Conservation (phyloP, 1,140 invertebrate species). For the Heliconius congener region DNA sequence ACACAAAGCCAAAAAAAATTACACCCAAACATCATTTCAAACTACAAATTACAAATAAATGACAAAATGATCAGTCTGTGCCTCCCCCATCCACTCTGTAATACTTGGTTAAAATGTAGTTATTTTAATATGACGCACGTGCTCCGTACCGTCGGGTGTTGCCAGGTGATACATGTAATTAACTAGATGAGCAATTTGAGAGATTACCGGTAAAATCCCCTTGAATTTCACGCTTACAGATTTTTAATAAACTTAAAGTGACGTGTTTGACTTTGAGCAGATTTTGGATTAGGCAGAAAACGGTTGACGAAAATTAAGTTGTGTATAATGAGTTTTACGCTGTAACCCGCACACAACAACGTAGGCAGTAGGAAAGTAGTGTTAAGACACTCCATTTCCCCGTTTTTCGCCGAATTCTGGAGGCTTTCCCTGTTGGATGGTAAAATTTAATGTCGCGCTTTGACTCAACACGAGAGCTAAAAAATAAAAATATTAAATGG, state of each 20-base stretch:
- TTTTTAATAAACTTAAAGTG: conserved; percentile 51
- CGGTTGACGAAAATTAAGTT: not conserved
- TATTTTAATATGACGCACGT: conserved; percentile 16
- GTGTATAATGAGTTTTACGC: too few species aligned
- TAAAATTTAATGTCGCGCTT: too few species aligned
- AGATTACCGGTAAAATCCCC: conserved; percentile 66
- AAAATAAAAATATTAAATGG: too few species aligned
- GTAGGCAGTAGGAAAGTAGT: too few species aligned
- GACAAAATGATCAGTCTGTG: not conserved
- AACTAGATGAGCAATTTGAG: conserved; percentile 71
- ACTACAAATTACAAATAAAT: not conserved
- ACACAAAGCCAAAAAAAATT: too few species aligned
- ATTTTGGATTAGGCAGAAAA: not conserved
- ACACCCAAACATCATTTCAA: too few species aligned
- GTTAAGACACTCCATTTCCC: too few species aligned
- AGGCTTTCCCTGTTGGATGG: too few species aligned
- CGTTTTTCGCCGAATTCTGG: too few species aligned
- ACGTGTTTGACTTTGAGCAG: conserved; percentile 16
- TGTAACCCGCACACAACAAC: too few species aligned
- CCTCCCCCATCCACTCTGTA: not conserved
- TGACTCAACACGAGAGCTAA: too few species aligned
- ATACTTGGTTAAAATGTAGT: conserved; percentile 6
- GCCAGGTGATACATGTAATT: conserved; percentile 63
- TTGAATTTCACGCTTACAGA: conserved; percentile 42
- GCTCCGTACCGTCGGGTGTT: conserved; percentile 48